Base-by-base conservation (phyloP, 92 coral and sea anemone genomes). In the Nematostella vectensis region DNA sequence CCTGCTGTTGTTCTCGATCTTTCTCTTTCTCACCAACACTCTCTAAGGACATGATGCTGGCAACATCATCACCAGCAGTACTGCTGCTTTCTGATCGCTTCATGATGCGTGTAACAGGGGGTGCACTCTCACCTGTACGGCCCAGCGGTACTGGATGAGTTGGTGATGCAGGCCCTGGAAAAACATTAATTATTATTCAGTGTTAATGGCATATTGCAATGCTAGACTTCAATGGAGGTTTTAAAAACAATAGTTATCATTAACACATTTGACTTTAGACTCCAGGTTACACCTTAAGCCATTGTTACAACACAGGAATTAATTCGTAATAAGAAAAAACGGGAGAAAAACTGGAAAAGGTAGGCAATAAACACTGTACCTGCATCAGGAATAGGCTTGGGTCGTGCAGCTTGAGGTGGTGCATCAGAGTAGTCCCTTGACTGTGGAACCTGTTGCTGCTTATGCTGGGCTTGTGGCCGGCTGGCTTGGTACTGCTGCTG, bases 51-150 rank as follows among this genome's bases (percentile, higher is more conserved):
- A 86, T 93, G 26, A 93, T 89, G 54, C 98, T 91, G 39, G 96
- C 81, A 22, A 72, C 81, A 61, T 93, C 99, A 62, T 91, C 98
- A 27, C 89, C 98, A 31, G 87, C 84, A 40, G 91, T 79, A 48
- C 99, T 93, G 31, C 87, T 83, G 70, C 99, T 93, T 65, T 93
- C 99, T 8, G 89, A 78, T 12, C 99, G 87, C 43, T 83, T 88
- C 99, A 93, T 93, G 28, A 93, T 93, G 31, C 99, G 73, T 54
- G 77, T 80, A 19, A 87, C 96, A 21, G 89, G 88, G 16, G 74
- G 53, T 22, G 62, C 50, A 45, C 11, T 45, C 31, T 70, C 61
- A 55, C 71, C 63, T 12, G 45, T 57, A 29, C 53, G 76, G 38
- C 48, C 70, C 4, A 70, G 31, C 56, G 72, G 77, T 18, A 45